phyloP scores from a whole-genome alignment of 1,140 invertebrate species.

The Drosophila virilis region DNA sequence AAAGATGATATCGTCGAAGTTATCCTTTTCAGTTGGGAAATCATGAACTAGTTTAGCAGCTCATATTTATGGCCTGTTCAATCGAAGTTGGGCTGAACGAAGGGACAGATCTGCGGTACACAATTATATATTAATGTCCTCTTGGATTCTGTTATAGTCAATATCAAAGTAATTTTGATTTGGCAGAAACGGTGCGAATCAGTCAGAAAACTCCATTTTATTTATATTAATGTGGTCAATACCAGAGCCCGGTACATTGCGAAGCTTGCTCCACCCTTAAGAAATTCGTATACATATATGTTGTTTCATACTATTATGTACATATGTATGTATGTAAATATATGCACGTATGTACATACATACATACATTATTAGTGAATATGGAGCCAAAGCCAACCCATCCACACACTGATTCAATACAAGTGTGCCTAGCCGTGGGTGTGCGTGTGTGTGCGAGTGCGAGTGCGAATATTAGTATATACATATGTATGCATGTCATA shows the following conservation, averaged over 20 bases:
- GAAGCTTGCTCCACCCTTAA: constrained; percentile 53
- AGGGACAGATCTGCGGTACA: too few species aligned
- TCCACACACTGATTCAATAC: constrained; percentile 19
- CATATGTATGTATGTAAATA: neutral
- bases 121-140: too few species aligned
- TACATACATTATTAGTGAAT: constrained; percentile 23
- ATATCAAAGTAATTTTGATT: constrained; percentile 3
- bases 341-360: neutral
- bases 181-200: constrained; percentile 7
- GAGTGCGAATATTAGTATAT: neutral
- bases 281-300: constrained; percentile 2
- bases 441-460: neutral
- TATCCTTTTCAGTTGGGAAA: too few species aligned
- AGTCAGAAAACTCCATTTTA: constrained; percentile 48
- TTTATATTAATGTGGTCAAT: constrained; percentile 19
- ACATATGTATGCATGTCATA: neutral
- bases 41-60: too few species aligned
- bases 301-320: neutral
- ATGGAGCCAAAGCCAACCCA: constrained; percentile 24
- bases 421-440: neutral
- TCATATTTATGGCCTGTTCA: too few species aligned
- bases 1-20: too few species aligned
- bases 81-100: too few species aligned
- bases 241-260: constrained; percentile 3
- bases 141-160: neutral